Evolutionary conservation across 2,888 invertebrate genomes (phyloP).

Genomic region (Cheilosia impressa): DNA sequence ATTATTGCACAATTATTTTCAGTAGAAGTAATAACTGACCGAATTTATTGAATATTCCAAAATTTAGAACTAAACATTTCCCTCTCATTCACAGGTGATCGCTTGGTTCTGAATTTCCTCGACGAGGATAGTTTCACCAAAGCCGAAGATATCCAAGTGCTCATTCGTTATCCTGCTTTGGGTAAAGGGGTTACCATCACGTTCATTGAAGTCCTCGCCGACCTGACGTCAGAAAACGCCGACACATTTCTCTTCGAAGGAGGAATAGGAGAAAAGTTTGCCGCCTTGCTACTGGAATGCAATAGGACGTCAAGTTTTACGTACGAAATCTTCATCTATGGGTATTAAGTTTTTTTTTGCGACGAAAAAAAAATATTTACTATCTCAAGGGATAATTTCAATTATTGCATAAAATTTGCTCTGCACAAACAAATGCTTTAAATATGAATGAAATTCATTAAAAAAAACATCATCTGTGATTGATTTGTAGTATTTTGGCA

Average conservation of each 20-base stretch:
- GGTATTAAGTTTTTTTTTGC: conserved; percentile 78
- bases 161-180: conserved; percentile 78
- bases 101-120: conserved; percentile 77
- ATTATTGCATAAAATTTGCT: conserved; percentile 8
- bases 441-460: conserved; percentile 66
- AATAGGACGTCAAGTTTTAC: conserved; percentile 78
- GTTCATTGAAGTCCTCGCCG: conserved; percentile 79
- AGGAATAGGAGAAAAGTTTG: conserved; percentile 78
- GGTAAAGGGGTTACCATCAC: conserved; percentile 78
- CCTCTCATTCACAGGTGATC: conserved; percentile 78
- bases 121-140: conserved; percentile 78
- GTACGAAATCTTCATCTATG: conserved; percentile 81
- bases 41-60: neutral
- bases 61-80: neutral
- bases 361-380: neutral
- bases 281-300: conserved; percentile 78
- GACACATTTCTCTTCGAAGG: conserved; percentile 74
- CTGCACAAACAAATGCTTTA: conserved; percentile 50
- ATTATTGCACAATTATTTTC: too few relatives aligned
- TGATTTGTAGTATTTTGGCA: conserved; percentile 41
- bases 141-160: conserved; percentile 78
- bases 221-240: conserved; percentile 72
- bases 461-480: conserved; percentile 68
- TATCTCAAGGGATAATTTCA: conserved; percentile 7
- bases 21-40: too few relatives aligned